Percentiles rank a stretch among this genome's conserved stretches.
Conservation (phyloP, 1,140 invertebrate genomes). For the Calosoma granatense region DNA sequence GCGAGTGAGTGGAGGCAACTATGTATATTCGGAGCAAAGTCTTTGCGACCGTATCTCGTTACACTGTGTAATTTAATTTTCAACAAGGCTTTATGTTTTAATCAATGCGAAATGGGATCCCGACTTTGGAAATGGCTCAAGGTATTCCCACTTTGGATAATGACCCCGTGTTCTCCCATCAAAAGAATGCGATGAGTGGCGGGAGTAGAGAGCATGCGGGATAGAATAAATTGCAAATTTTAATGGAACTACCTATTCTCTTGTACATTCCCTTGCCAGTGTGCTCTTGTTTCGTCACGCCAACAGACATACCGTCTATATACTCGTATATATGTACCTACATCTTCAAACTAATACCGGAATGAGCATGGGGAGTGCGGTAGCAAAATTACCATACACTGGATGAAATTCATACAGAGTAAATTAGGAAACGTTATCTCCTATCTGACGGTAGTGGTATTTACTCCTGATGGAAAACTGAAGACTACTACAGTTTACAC, state of each 20-base stretch:
- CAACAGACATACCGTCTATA: background rate
- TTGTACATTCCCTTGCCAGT: background rate
- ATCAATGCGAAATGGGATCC: constrained; percentile 23
- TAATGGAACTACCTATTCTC: constrained; percentile 7
- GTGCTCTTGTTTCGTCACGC: background rate
- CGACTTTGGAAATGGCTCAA: constrained; percentile 17
- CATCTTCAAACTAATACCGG: too few relatives aligned
- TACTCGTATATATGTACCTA: background rate
- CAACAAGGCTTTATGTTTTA: constrained; percentile 25
- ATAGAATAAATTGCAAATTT: constrained; percentile 4
- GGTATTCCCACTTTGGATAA: constrained; percentile 10
- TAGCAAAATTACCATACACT: too few relatives aligned
- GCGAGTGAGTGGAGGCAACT: constrained; percentile 13
- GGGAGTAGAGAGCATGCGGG: background rate
- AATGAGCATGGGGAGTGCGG: too few relatives aligned
- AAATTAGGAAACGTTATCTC: background rate
- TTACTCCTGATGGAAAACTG: too few relatives aligned
- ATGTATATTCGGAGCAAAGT: constrained; percentile 6
- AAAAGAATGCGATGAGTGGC: constrained; percentile 6
- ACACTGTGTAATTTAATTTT: constrained; percentile 24
- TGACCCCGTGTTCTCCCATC: background rate
- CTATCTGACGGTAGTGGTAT: background rate
- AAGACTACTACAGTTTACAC: too few relatives aligned
- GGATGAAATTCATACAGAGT: background rate
- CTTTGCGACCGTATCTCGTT: constrained; percentile 15